phyloP scores from a whole-genome alignment of 2,113 vertebrate species.

The Cricetomys ansorgei region DNA sequence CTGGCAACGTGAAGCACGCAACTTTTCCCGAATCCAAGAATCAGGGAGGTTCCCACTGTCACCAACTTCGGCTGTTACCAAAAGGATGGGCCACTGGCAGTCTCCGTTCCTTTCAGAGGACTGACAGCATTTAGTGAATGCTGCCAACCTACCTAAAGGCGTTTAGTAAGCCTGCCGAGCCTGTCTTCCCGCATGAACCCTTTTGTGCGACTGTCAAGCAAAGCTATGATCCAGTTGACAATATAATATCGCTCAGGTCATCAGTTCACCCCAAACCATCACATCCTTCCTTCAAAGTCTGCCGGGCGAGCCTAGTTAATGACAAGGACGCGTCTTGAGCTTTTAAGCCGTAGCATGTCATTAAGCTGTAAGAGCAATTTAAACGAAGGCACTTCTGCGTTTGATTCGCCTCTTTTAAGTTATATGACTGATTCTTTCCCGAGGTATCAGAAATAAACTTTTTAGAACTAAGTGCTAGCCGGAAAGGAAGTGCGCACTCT shows the following conservation, averaged over 20 bases:
- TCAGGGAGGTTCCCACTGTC: not conserved
- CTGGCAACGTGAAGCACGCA: not conserved
- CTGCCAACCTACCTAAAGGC: not conserved
- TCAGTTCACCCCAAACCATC: conserved; percentile 37
- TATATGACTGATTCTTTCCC: conserved; percentile 73
- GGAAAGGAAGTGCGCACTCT: conserved; percentile 53
- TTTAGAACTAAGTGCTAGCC: conserved; percentile 58
- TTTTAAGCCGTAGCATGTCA: conserved; percentile 67
- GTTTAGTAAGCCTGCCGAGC: conserved; percentile 41
- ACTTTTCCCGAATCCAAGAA: not conserved
- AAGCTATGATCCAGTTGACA: conserved; percentile 53
- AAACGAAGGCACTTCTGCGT: conserved; percentile 66
- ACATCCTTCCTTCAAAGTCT: conserved; percentile 39
- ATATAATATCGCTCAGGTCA: conserved; percentile 46
- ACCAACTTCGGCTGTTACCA: not conserved
- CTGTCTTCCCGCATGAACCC: conserved; percentile 39
- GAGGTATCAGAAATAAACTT: conserved; percentile 76
- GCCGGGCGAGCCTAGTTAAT: conserved; percentile 52
- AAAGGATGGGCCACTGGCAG: not conserved
- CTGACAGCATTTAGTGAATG: not conserved
- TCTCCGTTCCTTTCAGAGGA: conserved; percentile 12
- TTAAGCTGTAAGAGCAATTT: conserved; percentile 69
- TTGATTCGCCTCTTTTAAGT: conserved; percentile 72
- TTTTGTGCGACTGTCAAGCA: conserved; percentile 44
- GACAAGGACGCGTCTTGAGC: conserved; percentile 22